Percentiles rank a stretch among this genome's conserved stretches.
Conservation (phyloP, 1,140 invertebrate genomes). For the Arctopsyche grandis region DNA sequence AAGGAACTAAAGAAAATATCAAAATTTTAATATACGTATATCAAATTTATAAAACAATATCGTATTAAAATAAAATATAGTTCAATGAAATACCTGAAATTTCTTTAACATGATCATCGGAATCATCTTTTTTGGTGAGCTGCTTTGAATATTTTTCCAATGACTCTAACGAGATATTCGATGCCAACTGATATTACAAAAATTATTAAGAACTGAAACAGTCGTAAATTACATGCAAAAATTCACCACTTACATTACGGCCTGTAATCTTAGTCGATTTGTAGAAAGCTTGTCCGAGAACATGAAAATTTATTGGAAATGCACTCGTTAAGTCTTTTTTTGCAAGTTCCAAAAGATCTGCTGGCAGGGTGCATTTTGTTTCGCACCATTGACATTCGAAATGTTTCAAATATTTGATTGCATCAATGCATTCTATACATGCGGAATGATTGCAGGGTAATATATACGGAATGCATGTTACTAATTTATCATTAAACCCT, state of each 20-base stretch:
- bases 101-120: no score
- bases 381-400: slow-evolving; percentile 61
- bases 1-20: slow-evolving; percentile 1
- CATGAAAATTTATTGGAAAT: slow-evolving; percentile 60
- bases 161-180: not conserved
- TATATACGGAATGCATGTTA: slow-evolving; percentile 57
- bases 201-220: no score
- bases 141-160: not conserved
- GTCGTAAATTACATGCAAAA: no score
- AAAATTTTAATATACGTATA: no score
- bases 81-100: no score
- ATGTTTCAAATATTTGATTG: slow-evolving; percentile 58
- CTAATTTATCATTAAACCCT: not conserved
- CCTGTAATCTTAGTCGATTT: not conserved
- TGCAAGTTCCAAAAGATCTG: slow-evolving; percentile 48
- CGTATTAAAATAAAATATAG: no score
- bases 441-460: slow-evolving; percentile 62
- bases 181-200: not conserved
- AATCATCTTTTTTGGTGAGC: no score
- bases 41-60: not conserved
- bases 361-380: slow-evolving; percentile 55
- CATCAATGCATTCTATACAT: slow-evolving; percentile 61
- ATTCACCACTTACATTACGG: not conserved
- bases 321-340: slow-evolving; percentile 54
- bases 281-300: slow-evolving; percentile 52